A percentile compares a stretch with the other conserved stretches of the same genome.
These are phyloP conservation scores for Tachysurus vachellii DNA, from an alignment of 2,113 vertebrate genomes.

Conservation along the genomic window DNA sequence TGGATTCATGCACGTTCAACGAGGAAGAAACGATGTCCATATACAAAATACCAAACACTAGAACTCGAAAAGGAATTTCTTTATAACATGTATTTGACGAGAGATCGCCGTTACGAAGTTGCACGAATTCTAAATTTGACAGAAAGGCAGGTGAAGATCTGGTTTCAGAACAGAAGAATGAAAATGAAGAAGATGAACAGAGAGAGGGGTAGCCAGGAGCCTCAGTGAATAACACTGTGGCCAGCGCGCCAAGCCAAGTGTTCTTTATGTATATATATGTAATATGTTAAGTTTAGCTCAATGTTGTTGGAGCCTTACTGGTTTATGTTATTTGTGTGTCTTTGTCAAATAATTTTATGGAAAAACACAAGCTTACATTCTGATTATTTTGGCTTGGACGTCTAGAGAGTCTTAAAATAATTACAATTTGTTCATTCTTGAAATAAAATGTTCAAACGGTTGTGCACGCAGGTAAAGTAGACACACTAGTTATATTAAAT, in stretches of 20 bases:
- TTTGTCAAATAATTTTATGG: conserved; percentile 43
- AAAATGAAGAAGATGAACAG: conserved; percentile 99
- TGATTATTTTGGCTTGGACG: background rate
- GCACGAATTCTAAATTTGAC: conserved; percentile 96
- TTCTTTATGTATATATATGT: conserved; percentile 43
- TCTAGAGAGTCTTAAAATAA: conserved; percentile 19
- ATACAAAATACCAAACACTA: conserved; percentile 97
- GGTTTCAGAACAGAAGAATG: conserved; percentile 99
- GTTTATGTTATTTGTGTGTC: conserved; percentile 41
- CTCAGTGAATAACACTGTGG: conserved; percentile 63
- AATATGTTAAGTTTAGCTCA: conserved; percentile 25
- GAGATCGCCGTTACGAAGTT: conserved; percentile 95
- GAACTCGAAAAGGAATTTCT: conserved; percentile 99
- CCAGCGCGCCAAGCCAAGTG: background rate
- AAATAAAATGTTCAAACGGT: conserved; percentile 13
- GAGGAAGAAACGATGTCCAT: conserved; percentile 96
- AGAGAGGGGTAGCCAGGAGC: conserved; percentile 86
- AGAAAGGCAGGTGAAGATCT: conserved; percentile 99
- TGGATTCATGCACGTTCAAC: conserved; percentile 98
- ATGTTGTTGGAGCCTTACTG: conserved; percentile 33
- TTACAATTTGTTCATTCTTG: conserved; percentile 26
- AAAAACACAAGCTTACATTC: conserved; percentile 11
- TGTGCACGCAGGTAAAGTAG: conserved; percentile 2
- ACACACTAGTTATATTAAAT: conserved; percentile 11
- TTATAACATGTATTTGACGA: conserved; percentile 98